A percentile compares a stretch with the other conserved stretches of the same genome.
Conservation (phyloP, 92 coral and sea anemone species). For the Plumapathes pennacea region DNA sequence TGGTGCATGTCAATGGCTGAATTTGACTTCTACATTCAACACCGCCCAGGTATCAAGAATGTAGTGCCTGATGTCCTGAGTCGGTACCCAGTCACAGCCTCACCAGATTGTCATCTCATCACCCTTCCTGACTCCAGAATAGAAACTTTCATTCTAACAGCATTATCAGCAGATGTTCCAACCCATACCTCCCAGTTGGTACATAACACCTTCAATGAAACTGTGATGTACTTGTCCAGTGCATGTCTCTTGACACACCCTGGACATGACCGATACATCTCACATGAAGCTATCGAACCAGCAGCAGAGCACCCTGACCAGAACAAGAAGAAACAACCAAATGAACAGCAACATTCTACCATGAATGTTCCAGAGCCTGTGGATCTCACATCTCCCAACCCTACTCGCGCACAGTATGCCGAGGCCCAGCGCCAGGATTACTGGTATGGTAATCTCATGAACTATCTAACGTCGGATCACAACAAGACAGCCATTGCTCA, state of each 20-base stretch:
- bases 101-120: neutral
- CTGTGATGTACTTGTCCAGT: slow-evolving; percentile 12
- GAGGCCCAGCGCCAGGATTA: slow-evolving; percentile 40
- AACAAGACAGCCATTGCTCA: slow-evolving; percentile 7
- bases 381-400: slow-evolving; percentile 28
- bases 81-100: slow-evolving; percentile 19
- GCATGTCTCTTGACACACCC: slow-evolving; percentile 22
- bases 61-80: slow-evolving; percentile 34
- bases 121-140: slow-evolving; percentile 33
- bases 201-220: slow-evolving; percentile 11
- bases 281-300: no score
- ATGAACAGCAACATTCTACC: neutral
- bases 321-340: no score
- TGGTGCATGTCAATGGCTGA: slow-evolving; percentile 61
- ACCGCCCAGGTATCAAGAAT: slow-evolving; percentile 29
- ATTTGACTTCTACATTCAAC: slow-evolving; percentile 46
- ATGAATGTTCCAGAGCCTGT: slow-evolving; percentile 11
- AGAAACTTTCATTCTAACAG: slow-evolving; percentile 3
- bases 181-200: slow-evolving; percentile 21
- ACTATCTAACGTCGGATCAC: slow-evolving; percentile 22
- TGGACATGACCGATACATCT: no score
- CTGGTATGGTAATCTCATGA: slow-evolving; percentile 28
- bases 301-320: no score
- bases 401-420: slow-evolving; percentile 28
- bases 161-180: slow-evolving; percentile 22